Evolutionary conservation across 2,797 vertebrate species (phyloP).

Genomic region (Pelochelys cantorii): DNA sequence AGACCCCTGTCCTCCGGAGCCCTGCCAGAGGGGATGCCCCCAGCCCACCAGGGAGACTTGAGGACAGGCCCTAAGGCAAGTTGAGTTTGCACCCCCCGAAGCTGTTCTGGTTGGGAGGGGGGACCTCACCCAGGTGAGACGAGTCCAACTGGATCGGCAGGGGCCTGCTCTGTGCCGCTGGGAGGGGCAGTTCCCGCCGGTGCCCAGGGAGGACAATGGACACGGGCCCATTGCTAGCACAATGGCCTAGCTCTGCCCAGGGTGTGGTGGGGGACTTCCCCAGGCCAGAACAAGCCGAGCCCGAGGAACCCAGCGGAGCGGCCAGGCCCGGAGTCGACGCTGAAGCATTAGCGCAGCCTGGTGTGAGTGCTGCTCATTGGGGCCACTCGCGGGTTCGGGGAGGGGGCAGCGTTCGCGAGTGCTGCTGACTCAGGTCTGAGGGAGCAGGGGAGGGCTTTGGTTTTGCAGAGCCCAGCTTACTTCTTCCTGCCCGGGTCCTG

Average conservation of each 20-base stretch:
- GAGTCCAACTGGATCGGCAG: neutral
- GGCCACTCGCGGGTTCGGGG: too few relatives aligned
- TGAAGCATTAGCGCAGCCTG: neutral
- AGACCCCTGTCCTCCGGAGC: too few relatives aligned
- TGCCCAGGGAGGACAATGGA: too few relatives aligned
- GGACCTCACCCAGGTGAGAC: neutral
- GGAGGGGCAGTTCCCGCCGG: neutral
- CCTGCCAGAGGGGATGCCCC: too few relatives aligned
- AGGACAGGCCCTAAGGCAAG: too few relatives aligned
- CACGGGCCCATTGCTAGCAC: too few relatives aligned
- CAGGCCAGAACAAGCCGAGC: neutral
- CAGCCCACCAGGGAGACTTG: too few relatives aligned
- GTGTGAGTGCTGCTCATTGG: neutral
- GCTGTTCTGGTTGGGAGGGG: too few relatives aligned
- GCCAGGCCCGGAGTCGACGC: neutral
- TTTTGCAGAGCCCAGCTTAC: neutral
- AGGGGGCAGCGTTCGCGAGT: too few relatives aligned
- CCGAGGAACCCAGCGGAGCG: neutral
- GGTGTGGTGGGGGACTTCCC: neutral
- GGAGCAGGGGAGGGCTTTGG: neutral
- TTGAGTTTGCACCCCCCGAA: too few relatives aligned
- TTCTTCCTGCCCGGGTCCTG: neutral
- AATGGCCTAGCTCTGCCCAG: neutral
- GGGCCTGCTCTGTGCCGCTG: neutral
- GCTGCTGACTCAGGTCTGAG: neutral